These are phyloP conservation scores for Zapus hudsonius DNA, from an alignment of 2,113 vertebrate species.

Conservation along the genomic window DNA sequence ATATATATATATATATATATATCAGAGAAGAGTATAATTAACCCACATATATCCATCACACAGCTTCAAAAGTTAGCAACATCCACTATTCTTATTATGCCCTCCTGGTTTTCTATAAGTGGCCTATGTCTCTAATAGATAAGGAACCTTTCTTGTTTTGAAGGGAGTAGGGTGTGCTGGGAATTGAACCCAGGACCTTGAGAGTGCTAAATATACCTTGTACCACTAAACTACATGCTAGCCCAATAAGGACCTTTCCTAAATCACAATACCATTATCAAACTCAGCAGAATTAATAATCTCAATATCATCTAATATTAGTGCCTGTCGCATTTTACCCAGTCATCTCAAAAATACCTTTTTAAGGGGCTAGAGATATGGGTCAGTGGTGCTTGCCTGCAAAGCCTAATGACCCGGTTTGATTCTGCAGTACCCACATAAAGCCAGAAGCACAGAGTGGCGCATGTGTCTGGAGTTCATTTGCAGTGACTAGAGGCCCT, in stretches of 20 bases:
- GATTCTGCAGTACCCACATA: too few relatives aligned
- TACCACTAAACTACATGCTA: not conserved
- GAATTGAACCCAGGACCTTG: not conserved
- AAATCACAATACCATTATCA: slow-evolving; percentile 37
- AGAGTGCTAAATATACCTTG: not conserved
- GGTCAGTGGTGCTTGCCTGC: too few relatives aligned
- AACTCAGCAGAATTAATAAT: slow-evolving; percentile 42
- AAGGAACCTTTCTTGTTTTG: not conserved
- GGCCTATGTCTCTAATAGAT: slow-evolving; percentile 38
- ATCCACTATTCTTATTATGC: slow-evolving; percentile 41
- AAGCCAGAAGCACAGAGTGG: too few relatives aligned
- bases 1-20: too few relatives aligned
- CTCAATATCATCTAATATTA: slow-evolving; percentile 20
- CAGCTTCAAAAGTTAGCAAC: slow-evolving; percentile 14
- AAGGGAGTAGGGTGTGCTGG: not conserved
- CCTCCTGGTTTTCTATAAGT: slow-evolving; percentile 7
- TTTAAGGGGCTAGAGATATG: too few relatives aligned
- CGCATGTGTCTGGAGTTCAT: too few relatives aligned
- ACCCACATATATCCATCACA: not conserved
- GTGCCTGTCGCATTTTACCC: slow-evolving; percentile 19
- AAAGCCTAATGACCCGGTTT: too few relatives aligned
- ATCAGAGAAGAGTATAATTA: slow-evolving; percentile 17
- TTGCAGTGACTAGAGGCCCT: too few relatives aligned
- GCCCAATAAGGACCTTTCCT: slow-evolving; percentile 28
- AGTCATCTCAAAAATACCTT: slow-evolving; percentile 9